phyloP scores from a whole-genome alignment of 2,888 invertebrate genomes.

The Catocala fraxini region DNA sequence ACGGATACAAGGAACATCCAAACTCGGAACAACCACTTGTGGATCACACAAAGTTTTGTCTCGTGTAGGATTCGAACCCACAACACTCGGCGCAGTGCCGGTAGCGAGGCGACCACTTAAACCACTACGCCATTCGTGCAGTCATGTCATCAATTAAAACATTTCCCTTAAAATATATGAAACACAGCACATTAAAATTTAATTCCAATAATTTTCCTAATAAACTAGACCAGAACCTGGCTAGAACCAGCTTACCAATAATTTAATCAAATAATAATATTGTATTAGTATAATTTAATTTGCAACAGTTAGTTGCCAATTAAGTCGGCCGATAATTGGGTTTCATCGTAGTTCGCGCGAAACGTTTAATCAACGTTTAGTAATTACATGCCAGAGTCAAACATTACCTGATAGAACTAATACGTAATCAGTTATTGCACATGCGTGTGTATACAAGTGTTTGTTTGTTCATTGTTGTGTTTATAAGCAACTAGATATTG shows the following conservation, averaged over 20 bases:
- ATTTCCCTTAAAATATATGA: too few relatives aligned
- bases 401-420: slow-evolving; percentile 28
- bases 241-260: background rate
- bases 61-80: too few relatives aligned
- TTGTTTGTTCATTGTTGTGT: too few relatives aligned
- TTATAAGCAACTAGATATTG: too few relatives aligned
- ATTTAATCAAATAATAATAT: slow-evolving; percentile 1
- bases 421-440: slow-evolving; percentile 10
- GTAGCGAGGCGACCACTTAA: too few relatives aligned
- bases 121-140: too few relatives aligned
- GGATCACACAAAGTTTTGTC: too few relatives aligned
- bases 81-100: too few relatives aligned
- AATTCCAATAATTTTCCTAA: background rate
- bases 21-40: too few relatives aligned
- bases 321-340: slow-evolving; percentile 26
- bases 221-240: background rate
- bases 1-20: too few relatives aligned
- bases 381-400: slow-evolving; percentile 54
- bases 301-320: background rate
- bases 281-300: slow-evolving; percentile 9
- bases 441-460: background rate
- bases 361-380: slow-evolving; percentile 45
- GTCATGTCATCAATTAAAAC: too few relatives aligned
- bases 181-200: background rate
- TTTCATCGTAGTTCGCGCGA: slow-evolving; percentile 26